Base-by-base conservation (phyloP, 2,888 invertebrate genomes). In the Aproaerema taeniolella region DNA sequence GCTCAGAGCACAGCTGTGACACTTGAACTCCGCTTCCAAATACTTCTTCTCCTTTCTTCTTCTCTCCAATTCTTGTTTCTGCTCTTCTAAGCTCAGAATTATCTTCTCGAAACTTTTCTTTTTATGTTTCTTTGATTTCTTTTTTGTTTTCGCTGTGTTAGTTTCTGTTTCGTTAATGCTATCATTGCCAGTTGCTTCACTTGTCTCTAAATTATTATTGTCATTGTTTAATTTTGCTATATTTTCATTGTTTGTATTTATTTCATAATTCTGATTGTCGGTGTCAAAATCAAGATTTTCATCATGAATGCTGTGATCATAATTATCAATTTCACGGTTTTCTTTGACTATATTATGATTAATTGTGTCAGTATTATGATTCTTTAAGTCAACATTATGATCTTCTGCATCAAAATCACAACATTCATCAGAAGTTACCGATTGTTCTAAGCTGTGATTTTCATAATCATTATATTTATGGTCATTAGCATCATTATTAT, bases 41-140 rank as follows among this genome's bases (percentile, higher is more conserved):
- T 85, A 85, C 45, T 81, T 82, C 53, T 78, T 77, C 8, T 63
- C 63, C 31, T 50, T 77, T 45, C 82, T 82, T 26, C 62, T 71
- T 0, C 49, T 54, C 46, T 83, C 81, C 42, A 86, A 58, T 9
- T 71, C 72, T 1, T 57, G 49, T 39, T 77, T 86, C 60, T 85
- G 85, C 29, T 83, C 72, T 61, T 82, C 74, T 42, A 66, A n/a
- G 32, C 55, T 67, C 0, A 82, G 50, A 7, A 62, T 36, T 32
- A 73, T 64, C 60, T 70, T 77, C 9, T 60, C 55, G 30, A 66
- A 74, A 2, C 59, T 53, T 30, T 58, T 67, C 14, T 60, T 63
- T 15, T 57, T 61, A 2, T 34, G 41, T 35, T 55, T 66, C 9
- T 52, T 58, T 0, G 50, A 52, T 6, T 53, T 67, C 41, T 53